Conservation (phyloP, 2,888 invertebrate genomes). For the Chouioia cunea region DNA sequence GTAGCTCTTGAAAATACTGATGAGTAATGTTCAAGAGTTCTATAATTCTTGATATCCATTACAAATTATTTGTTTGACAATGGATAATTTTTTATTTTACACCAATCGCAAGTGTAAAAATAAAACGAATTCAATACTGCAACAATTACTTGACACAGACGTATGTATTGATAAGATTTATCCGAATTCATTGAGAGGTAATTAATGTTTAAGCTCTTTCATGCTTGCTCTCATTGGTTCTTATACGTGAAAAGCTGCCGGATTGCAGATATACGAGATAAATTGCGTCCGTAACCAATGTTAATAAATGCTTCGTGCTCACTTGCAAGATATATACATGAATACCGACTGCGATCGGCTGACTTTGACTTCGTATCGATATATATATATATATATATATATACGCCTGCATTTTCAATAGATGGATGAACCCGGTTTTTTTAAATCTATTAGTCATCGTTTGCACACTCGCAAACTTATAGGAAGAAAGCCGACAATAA, state of each 20-base stretch:
- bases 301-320: slow-evolving; percentile 57
- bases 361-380: slow-evolving; percentile 61
- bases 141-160: not conserved
- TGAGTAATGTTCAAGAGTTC: too few relatives aligned
- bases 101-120: too few relatives aligned
- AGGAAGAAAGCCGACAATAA: slow-evolving; percentile 24
- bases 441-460: slow-evolving; percentile 67
- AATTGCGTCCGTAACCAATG: slow-evolving; percentile 41
- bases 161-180: not conserved
- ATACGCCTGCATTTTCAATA: slow-evolving; percentile 41
- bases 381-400: slow-evolving; percentile 33
- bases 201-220: slow-evolving; percentile 27
- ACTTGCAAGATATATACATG: slow-evolving; percentile 51
- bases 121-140: too few relatives aligned
- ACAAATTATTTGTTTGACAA: too few relatives aligned
- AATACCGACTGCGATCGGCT: slow-evolving; percentile 50
- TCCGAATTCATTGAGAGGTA: not conserved
- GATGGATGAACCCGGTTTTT: slow-evolving; percentile 61
- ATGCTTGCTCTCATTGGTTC: not conserved
- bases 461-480: slow-evolving; percentile 57
- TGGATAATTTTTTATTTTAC: too few relatives aligned
- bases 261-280: slow-evolving; percentile 36
- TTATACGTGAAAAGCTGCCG: slow-evolving; percentile 41
- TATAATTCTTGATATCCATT: too few relatives aligned
- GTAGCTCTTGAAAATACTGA: too few relatives aligned